Conservation (phyloP, 2,888 invertebrate species). For the Neria commutata region DNA sequence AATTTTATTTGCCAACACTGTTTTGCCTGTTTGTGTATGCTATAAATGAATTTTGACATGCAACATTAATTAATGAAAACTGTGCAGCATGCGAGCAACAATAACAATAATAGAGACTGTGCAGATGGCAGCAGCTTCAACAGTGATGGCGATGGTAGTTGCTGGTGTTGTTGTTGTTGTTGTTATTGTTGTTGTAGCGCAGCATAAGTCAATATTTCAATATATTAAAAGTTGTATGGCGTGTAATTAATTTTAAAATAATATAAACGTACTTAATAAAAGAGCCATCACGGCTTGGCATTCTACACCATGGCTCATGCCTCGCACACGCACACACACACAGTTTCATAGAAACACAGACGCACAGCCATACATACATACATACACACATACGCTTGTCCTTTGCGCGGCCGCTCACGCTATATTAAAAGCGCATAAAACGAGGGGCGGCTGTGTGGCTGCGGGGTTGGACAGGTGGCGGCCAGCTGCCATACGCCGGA, state of each 20-base stretch:
- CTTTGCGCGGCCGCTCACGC: conserved; percentile 12
- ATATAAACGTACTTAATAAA: conserved; percentile 41
- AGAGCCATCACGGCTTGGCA: not conserved
- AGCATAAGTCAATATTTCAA: not conserved
- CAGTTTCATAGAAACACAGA: not conserved
- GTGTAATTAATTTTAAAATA: conserved; percentile 51
- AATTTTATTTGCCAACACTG: not conserved
- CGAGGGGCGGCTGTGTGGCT: conserved; percentile 14
- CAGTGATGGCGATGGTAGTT: not conserved
- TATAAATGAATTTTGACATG: not conserved
- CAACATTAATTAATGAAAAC: not conserved
- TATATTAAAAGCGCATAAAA: conserved; percentile 30
- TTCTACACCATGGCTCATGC: not conserved
- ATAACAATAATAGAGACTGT: not conserved
- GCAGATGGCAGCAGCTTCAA: not conserved
- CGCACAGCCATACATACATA: too few relatives aligned
- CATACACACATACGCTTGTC: not conserved
- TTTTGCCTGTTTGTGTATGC: not conserved
- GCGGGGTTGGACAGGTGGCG: not conserved
- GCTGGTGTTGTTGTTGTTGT: too few relatives aligned
- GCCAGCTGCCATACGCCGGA: not conserved
- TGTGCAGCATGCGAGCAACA: not conserved
- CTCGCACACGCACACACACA: not conserved
- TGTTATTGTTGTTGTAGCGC: too few relatives aligned
- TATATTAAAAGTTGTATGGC: conserved; percentile 19